Evolutionary conservation across 1,140 invertebrate genomes (phyloP).

Genomic region (Sarcophaga peregrina): DNA sequence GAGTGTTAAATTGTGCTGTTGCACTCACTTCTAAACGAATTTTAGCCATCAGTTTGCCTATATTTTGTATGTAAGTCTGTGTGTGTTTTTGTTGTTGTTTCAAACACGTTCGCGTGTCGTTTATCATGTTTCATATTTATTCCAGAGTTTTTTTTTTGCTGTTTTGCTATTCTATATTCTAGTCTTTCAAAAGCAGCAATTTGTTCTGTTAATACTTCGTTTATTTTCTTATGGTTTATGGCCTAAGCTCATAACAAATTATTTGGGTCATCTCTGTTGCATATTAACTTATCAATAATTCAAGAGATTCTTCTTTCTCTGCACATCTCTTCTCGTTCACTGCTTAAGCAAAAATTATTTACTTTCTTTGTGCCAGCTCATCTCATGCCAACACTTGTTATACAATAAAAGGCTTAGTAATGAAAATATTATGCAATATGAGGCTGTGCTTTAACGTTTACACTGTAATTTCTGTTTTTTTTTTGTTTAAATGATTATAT

Average conservation of each 20-base stretch:
- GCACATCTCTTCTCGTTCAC: too few species aligned
- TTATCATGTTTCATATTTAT: constrained; percentile 25
- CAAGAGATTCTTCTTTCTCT: constrained; percentile 35
- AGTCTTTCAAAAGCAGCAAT: not conserved
- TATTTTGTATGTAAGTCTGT: not conserved
- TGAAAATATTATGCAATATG: too few species aligned
- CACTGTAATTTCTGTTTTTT: too few species aligned
- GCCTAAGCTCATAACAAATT: constrained; percentile 43
- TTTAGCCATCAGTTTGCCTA: not conserved
- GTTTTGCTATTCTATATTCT: not conserved
- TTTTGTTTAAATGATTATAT: too few species aligned
- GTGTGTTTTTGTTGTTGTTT: not conserved
- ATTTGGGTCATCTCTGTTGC: constrained; percentile 46
- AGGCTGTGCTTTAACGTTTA: too few species aligned
- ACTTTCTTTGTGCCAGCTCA: too few species aligned
- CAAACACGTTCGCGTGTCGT: constrained; percentile 40
- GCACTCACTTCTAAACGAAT: not conserved
- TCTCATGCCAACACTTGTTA: too few species aligned
- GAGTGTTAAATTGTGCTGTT: not conserved
- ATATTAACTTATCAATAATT: constrained; percentile 48
- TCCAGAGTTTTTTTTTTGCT: not conserved
- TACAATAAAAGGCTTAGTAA: too few species aligned
- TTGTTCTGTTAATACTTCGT: constrained; percentile 7
- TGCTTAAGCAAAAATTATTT: too few species aligned
- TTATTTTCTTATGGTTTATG: constrained; percentile 39